These are phyloP conservation scores for Folsomia manolachei DNA, from an alignment of 2,888 invertebrate genomes.

Conservation along the genomic window DNA sequence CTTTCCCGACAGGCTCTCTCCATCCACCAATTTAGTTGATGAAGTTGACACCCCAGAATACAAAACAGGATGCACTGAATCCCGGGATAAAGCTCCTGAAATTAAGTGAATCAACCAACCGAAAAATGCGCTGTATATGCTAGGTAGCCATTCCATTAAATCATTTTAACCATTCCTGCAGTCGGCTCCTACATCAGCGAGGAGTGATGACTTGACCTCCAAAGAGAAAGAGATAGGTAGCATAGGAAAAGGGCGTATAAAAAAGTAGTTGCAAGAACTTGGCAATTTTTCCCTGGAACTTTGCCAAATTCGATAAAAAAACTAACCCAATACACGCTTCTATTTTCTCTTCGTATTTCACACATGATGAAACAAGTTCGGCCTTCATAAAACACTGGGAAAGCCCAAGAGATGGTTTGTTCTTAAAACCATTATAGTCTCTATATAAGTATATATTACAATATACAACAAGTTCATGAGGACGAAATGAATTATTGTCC, in stretches of 20 bases:
- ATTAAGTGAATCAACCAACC: no score
- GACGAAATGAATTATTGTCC: neutral
- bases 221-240: neutral
- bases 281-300: neutral
- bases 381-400: neutral
- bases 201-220: neutral
- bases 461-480: neutral
- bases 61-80: no score
- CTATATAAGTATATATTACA: neutral
- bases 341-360: neutral
- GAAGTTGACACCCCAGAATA: no score
- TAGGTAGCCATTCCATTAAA: no score
- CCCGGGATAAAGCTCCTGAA: no score
- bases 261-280: neutral
- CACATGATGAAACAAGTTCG: neutral
- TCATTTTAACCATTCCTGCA: no score
- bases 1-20: no score
- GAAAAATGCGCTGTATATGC: no score
- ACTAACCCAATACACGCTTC: neutral
- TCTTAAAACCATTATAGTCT: neutral
- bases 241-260: neutral
- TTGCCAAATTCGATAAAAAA: neutral
- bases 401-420: neutral
- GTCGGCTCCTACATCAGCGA: no score
- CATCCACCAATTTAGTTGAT: no score